A percentile compares a stretch with the other conserved stretches of the same genome.
Evolutionary conservation across 2,888 invertebrate species (phyloP).

Genomic region (Lasioglossum morio): DNA sequence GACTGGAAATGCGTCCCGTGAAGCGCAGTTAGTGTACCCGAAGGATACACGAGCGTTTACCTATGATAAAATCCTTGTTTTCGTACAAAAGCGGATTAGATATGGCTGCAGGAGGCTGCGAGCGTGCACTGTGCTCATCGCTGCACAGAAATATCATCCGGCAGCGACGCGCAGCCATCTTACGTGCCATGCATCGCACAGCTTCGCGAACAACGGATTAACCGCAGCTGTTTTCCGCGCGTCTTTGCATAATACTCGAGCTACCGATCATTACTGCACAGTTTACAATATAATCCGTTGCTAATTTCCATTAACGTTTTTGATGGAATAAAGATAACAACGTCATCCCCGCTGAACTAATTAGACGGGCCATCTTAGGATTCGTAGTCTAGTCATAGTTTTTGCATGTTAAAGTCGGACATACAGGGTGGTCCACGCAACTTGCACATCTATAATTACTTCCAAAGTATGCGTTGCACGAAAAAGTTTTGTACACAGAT

Average conservation of each 20-base stretch:
- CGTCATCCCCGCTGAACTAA: not conserved
- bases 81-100: slow-evolving; percentile 56
- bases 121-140: not conserved
- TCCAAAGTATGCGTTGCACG: too few species aligned
- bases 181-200: slow-evolving; percentile 28
- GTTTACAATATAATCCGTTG: not conserved
- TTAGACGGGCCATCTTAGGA: not conserved
- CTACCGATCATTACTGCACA: slow-evolving; percentile 34
- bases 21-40: slow-evolving; percentile 26
- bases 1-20: not conserved
- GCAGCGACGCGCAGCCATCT: slow-evolving; percentile 25
- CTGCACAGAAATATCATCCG: slow-evolving; percentile 37
- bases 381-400: too few species aligned
- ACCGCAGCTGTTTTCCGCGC: slow-evolving; percentile 17
- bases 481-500: too few species aligned
- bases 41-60: slow-evolving; percentile 38
- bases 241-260: slow-evolving; percentile 17
- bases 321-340: not conserved
- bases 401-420: too few species aligned
- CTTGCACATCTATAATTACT: too few species aligned
- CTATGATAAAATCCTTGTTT: slow-evolving; percentile 57
- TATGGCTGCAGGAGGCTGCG: slow-evolving; percentile 3
- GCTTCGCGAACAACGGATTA: slow-evolving; percentile 33
- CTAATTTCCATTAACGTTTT: not conserved
- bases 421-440: too few species aligned